Conservation (phyloP, 2,113 vertebrate genomes). For the Brachyhypopomus gauderio region DNA sequence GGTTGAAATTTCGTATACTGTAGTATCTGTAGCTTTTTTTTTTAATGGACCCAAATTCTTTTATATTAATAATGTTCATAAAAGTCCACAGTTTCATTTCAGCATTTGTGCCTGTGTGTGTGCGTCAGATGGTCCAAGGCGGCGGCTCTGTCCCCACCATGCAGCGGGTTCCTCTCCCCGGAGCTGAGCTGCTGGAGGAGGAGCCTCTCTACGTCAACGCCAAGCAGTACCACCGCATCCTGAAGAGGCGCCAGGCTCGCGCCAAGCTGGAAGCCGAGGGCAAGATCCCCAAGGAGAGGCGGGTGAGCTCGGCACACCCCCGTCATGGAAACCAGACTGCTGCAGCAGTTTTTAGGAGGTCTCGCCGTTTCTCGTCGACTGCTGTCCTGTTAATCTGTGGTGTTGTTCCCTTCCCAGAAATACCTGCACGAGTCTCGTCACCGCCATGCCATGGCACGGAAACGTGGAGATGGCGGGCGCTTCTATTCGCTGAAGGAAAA, state of each 20-base stretch:
- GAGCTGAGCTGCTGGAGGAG: slow-evolving; percentile 97
- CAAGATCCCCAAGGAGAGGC: slow-evolving; percentile 96
- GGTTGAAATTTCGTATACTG: too few species aligned
- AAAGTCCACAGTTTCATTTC: neutral
- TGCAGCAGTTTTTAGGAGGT: too few species aligned
- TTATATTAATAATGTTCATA: too few species aligned
- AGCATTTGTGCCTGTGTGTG: neutral
- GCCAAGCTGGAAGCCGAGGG: slow-evolving; percentile 97
- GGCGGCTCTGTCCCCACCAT: slow-evolving; percentile 88
- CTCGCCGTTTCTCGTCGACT: too few species aligned
- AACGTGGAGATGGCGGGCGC: slow-evolving; percentile 91
- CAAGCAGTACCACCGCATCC: slow-evolving; percentile 97
- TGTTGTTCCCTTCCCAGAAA: slow-evolving; percentile 77
- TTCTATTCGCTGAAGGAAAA: slow-evolving; percentile 98
- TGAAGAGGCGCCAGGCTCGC: slow-evolving; percentile 93
- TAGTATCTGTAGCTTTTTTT: too few species aligned
- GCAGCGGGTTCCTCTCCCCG: slow-evolving; percentile 94
- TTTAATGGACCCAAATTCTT: too few species aligned
- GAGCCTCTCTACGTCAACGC: slow-evolving; percentile 98
- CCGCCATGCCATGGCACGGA: slow-evolving; percentile 95
- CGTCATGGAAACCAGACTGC: too few species aligned
- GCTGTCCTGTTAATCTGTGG: neutral
- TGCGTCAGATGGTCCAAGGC: slow-evolving; percentile 91
- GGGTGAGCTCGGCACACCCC: slow-evolving; percentile 73
- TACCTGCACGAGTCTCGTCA: slow-evolving; percentile 96